phyloP scores from a whole-genome alignment of 2,113 vertebrate species.

The Syngnathus typhle region DNA sequence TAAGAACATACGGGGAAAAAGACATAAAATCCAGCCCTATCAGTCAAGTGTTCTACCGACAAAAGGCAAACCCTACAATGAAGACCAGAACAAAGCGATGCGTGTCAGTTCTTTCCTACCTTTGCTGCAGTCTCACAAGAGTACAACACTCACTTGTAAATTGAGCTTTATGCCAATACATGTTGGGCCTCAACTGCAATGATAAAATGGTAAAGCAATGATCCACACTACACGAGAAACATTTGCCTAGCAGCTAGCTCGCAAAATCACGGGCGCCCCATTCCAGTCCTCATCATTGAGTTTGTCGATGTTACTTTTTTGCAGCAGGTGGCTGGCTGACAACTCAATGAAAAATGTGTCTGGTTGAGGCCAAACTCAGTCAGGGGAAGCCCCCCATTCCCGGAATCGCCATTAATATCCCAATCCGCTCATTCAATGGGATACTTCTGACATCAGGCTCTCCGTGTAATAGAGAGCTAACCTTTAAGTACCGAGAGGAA shows the following conservation, averaged over 20 bases:
- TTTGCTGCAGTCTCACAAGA: neutral
- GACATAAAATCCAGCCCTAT: neutral
- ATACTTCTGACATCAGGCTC: constrained; percentile 11
- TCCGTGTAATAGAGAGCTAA: constrained; percentile 10
- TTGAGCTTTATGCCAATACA: neutral
- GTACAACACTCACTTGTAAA: neutral
- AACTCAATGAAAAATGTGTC: constrained; percentile 14
- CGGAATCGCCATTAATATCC: constrained; percentile 8
- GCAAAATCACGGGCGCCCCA: neutral
- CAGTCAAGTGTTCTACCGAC: neutral
- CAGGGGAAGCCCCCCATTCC: neutral
- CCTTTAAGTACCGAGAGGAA: constrained; percentile 11
- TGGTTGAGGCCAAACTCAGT: constrained; percentile 5
- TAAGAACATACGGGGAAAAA: neutral
- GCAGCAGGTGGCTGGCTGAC: constrained; percentile 9
- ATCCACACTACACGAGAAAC: neutral
- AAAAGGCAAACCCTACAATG: neutral
- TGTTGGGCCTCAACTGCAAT: neutral
- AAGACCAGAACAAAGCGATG: neutral
- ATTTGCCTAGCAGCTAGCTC: neutral
- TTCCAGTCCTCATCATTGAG: neutral
- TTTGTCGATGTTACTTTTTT: neutral
- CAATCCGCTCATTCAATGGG: neutral
- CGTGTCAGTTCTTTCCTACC: neutral
- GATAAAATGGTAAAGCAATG: neutral